A percentile compares a stretch with the other conserved stretches of the same genome.
These are phyloP conservation scores for Siphlonurus alternatus DNA, from an alignment of 2,888 invertebrate species.

Conservation along the genomic window DNA sequence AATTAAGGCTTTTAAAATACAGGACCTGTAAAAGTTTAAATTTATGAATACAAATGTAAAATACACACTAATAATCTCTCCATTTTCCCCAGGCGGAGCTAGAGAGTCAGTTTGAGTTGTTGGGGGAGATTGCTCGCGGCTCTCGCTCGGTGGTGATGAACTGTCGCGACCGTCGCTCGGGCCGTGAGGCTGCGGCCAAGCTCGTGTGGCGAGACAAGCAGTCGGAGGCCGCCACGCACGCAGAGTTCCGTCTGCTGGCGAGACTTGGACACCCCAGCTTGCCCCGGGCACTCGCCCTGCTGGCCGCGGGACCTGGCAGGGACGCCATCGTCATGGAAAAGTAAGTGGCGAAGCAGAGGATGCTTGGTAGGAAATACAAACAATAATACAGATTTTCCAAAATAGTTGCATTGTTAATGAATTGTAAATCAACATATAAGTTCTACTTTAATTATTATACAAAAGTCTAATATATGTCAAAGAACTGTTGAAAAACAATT, in stretches of 20 bases:
- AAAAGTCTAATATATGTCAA: too few relatives aligned
- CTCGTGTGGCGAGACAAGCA: conserved; percentile 45
- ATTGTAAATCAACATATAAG: too few relatives aligned
- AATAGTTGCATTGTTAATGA: too few relatives aligned
- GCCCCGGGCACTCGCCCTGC: conserved; percentile 55
- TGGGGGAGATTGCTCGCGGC: neutral
- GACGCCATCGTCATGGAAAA: conserved; percentile 60
- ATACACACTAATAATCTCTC: too few relatives aligned
- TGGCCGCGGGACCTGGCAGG: conserved; percentile 48
- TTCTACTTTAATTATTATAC: too few relatives aligned
- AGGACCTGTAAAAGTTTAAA: too few relatives aligned
- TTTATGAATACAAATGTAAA: too few relatives aligned
- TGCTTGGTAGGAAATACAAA: too few relatives aligned
- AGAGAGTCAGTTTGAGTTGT: neutral
- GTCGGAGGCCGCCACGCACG: conserved; percentile 44
- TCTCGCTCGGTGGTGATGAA: conserved; percentile 32
- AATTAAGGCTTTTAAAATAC: too few relatives aligned
- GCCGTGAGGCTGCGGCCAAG: conserved; percentile 59
- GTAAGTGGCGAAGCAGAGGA: too few relatives aligned
- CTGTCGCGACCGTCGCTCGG: conserved; percentile 57
- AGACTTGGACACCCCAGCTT: conserved; percentile 53
- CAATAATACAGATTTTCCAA: too few relatives aligned
- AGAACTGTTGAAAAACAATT: neutral
- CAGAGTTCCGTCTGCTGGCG: conserved; percentile 52
- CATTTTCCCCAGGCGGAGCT: neutral